Percentiles rank a stretch among this genome's conserved stretches.
These are phyloP conservation scores for Notodonta dromedarius DNA, from an alignment of 2,888 invertebrate species.

Conservation along the genomic window DNA sequence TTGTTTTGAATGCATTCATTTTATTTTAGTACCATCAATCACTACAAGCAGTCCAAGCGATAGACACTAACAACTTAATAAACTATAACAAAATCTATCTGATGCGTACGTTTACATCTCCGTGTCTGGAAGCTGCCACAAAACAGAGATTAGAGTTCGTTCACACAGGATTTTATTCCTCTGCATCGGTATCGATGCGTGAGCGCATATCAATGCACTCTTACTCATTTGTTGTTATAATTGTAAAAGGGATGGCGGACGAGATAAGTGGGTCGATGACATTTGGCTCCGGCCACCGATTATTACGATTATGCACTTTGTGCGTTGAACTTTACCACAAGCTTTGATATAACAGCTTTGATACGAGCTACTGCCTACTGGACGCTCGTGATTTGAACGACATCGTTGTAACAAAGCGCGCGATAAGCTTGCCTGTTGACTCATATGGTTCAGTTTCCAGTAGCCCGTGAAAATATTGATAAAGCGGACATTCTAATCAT, in stretches of 20 bases:
- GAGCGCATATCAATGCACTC: constrained; percentile 75
- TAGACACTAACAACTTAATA: neutral
- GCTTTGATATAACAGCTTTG: constrained; percentile 70
- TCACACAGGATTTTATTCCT: constrained; percentile 84
- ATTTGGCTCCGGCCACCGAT: constrained; percentile 79
- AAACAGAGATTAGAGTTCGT: constrained; percentile 83
- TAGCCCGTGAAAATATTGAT: neutral
- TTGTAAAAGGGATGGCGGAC: constrained; percentile 84
- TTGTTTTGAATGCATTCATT: neutral
- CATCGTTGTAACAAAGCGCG: constrained; percentile 35
- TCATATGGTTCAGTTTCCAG: constrained; percentile 5
- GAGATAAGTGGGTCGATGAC: constrained; percentile 84
- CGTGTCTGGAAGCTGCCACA: constrained; percentile 76
- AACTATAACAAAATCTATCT: constrained; percentile 53
- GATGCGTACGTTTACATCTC: constrained; percentile 68
- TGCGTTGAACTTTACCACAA: constrained; percentile 81
- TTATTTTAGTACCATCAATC: neutral
- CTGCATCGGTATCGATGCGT: constrained; percentile 77
- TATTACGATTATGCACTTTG: constrained; percentile 84
- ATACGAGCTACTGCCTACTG: constrained; percentile 46
- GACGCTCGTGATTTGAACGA: constrained; percentile 34
- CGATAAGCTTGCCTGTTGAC: constrained; percentile 39
- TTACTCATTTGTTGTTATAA: constrained; percentile 84
- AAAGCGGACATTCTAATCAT: neutral
- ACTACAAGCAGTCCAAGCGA: neutral